Base-by-base conservation (phyloP, 1,140 invertebrate species). In the Heliconius congener region DNA sequence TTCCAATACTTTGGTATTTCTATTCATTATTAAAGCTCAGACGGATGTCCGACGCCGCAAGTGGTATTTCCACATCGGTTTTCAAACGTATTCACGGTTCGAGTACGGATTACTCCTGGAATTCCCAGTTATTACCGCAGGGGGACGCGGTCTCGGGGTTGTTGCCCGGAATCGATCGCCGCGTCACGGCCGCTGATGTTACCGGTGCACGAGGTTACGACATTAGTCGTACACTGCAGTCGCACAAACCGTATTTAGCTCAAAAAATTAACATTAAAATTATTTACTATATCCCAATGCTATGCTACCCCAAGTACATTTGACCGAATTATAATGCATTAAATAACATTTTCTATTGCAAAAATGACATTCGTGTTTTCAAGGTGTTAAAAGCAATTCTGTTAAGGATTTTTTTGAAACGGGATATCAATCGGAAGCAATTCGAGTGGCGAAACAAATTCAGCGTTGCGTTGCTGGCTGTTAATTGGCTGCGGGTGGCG, bases 401-500 rank as follows among this genome's bases (percentile, higher is more conserved):
- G 60, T 84, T 74, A 81, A 74, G 66, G 81, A 72, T 52, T 82
- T 85, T 83, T 74, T 66, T 83, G 83, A 81, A 81, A 83, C 82
- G 85, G 86, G 86, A 93, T 92, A 93, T 92, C 90, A 93, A 92
- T 94, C 91, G 90, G 91, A 94, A 94, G 93, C 87, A 91, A 93
- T 91, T 91, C 84, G 81, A 93, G 87, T 89, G 87, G 87, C 84
- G 91, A 91, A 93, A 94, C 94, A 93, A 94, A 93, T 91, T 93
- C 90, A 92, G 86, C 88, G 88, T 92, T 88, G 90, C 87, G 86
- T 91, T 93, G 91, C 90, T 85, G 88, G 87, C 90, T 92, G 91
- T 93, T 94, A 94, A 94, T 94, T 94, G 93, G 91, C 90, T 93
- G 91, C 91, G 92, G 91, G 91, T 90, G 91, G 91, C 88, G 93